Conservation (phyloP, 2,888 invertebrate species). For the Xanthia togata region DNA sequence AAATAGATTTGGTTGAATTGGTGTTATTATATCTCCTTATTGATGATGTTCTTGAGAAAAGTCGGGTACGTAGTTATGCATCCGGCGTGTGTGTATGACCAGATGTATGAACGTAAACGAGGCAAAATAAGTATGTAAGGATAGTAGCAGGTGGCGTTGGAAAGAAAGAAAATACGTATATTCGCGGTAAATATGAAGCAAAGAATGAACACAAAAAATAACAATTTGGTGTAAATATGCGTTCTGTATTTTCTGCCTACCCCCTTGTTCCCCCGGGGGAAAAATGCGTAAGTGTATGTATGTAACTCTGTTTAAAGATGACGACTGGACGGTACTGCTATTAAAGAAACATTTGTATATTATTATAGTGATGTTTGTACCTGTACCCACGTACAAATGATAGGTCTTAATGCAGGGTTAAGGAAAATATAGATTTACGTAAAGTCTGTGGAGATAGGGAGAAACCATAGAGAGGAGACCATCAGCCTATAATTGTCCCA, state of each 20-base stretch:
- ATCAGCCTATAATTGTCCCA: too few species aligned
- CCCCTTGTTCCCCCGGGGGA: too few species aligned
- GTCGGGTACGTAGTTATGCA: too few species aligned
- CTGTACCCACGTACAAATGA: not conserved
- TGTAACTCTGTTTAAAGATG: not conserved
- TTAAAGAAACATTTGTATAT: not conserved
- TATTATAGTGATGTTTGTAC: not conserved
- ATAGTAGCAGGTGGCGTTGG: not conserved
- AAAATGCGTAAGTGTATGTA: not conserved
- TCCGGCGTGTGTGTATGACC: too few species aligned
- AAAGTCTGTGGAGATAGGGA: not conserved
- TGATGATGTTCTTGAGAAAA: not conserved
- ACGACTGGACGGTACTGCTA: not conserved
- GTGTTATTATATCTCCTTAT: not conserved
- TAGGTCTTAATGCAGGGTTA: not conserved
- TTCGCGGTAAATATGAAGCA: not conserved
- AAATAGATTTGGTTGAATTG: conserved; percentile 17
- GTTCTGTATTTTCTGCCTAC: too few species aligned
- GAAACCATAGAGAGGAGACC: not conserved
- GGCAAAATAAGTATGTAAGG: not conserved
- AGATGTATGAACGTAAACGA: not conserved
- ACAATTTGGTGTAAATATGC: too few species aligned
- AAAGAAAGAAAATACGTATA: not conserved
- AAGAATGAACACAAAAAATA: not conserved
- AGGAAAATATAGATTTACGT: not conserved